Conservation (phyloP, 2,797 vertebrate species). For the Periophthalmus magnuspinnatus region DNA sequence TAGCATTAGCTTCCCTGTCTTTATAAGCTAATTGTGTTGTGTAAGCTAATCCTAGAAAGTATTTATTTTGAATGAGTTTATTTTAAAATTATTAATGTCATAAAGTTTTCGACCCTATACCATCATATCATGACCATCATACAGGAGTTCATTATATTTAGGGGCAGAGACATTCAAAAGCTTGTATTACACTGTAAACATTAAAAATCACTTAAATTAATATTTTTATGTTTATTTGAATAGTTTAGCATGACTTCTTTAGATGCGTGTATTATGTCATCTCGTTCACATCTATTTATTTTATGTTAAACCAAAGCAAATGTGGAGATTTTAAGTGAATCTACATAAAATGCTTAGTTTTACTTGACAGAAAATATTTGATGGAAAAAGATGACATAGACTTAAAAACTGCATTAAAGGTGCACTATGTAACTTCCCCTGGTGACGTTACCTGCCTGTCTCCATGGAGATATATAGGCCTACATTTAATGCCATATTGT, state of each 20-base stretch:
- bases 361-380: too few species aligned
- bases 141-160: too few species aligned
- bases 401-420: too few species aligned
- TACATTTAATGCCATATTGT: too few species aligned
- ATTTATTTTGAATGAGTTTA: slow-evolving; percentile 21
- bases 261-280: not conserved
- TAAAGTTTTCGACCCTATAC: not conserved
- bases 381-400: too few species aligned
- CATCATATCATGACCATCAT: not conserved
- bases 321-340: not conserved
- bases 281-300: not conserved
- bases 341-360: too few species aligned
- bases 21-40: not conserved
- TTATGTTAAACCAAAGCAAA: not conserved
- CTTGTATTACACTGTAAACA: not conserved
- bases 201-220: not conserved
- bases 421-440: not conserved
- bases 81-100: not conserved
- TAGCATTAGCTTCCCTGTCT: slow-evolving; percentile 29
- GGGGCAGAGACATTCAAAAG: not conserved
- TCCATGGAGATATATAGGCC: not conserved
- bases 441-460: not conserved
- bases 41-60: slow-evolving; percentile 12
- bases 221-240: too few species aligned
- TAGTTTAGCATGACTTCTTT: not conserved